A percentile compares a stretch with the other conserved stretches of the same genome.
Conservation (phyloP, 2,888 invertebrate species). For the Erebia aethiops region DNA sequence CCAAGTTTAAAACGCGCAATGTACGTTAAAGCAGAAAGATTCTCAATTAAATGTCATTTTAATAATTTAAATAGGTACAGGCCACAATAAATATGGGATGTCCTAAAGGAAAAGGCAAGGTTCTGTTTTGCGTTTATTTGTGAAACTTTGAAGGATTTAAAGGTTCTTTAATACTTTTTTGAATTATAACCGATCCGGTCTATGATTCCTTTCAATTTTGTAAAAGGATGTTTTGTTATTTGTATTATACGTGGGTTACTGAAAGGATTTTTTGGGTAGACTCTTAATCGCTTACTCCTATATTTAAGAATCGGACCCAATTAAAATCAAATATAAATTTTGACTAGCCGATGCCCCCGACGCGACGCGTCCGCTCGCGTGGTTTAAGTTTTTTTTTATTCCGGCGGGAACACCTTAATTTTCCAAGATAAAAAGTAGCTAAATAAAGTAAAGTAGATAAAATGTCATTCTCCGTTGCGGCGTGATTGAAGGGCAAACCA, state of each 20-base stretch:
- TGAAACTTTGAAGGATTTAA: constrained; percentile 31
- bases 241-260: neutral
- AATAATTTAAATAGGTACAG: neutral
- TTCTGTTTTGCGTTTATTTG: constrained; percentile 23
- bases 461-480: too few relatives aligned
- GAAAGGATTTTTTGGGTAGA: neutral
- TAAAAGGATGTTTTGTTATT: neutral
- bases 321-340: neutral
- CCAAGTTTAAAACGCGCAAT: neutral
- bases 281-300: too few relatives aligned
- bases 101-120: constrained; percentile 29
- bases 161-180: constrained; percentile 32
- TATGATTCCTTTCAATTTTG: constrained; percentile 13
- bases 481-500: too few relatives aligned
- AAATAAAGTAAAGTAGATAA: too few relatives aligned
- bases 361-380: too few relatives aligned
- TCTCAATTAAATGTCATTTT: neutral
- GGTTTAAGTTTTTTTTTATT: neutral
- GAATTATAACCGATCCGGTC: constrained; percentile 25
- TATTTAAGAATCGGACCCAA: neutral
- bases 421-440: too few relatives aligned
- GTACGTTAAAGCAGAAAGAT: neutral
- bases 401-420: too few relatives aligned
- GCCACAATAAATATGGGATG: neutral
- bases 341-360: neutral